A percentile compares a stretch with the other conserved stretches of the same genome.
phyloP scores from a whole-genome alignment of 2,888 invertebrate genomes.

The Charanyca ferruginea region DNA sequence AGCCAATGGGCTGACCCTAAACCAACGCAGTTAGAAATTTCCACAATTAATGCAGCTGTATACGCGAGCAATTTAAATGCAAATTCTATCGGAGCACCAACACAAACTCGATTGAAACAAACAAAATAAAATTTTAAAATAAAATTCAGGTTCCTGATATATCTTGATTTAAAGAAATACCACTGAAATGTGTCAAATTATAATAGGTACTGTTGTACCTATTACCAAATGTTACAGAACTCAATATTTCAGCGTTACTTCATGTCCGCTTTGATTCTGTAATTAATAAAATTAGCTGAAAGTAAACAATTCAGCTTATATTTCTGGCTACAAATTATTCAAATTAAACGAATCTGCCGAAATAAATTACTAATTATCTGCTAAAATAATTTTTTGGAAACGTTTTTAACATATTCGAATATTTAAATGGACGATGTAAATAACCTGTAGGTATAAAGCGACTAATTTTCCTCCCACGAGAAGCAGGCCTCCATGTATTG shows the following conservation, averaged over 20 bases:
- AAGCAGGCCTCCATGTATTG: constrained; percentile 81
- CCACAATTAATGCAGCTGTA: constrained; percentile 33
- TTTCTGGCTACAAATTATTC: constrained; percentile 7
- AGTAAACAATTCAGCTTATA: neutral
- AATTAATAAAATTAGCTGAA: neutral
- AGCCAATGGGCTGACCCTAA: neutral
- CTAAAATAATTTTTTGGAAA: constrained; percentile 12
- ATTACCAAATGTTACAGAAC: neutral
- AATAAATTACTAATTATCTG: constrained; percentile 3
- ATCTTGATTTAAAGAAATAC: neutral
- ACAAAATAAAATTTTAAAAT: neutral
- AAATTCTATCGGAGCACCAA: constrained; percentile 35
- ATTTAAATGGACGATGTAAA: neutral
- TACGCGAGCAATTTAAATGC: constrained; percentile 47
- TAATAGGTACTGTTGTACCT: neutral
- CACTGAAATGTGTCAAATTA: neutral
- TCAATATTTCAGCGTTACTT: neutral
- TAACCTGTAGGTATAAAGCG: constrained; percentile 83
- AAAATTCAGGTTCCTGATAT: neutral
- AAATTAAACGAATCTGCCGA: constrained; percentile 2
- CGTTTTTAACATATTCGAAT: neutral
- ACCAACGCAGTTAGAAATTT: constrained; percentile 14
- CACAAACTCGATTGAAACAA: constrained; percentile 5
- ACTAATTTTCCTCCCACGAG: constrained; percentile 81
- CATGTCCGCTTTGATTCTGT: neutral